Percentiles rank a stretch among this genome's conserved stretches.
Evolutionary conservation across 2,113 vertebrate genomes (phyloP).

Genomic region (Ictidomys tridecemlineatus): DNA sequence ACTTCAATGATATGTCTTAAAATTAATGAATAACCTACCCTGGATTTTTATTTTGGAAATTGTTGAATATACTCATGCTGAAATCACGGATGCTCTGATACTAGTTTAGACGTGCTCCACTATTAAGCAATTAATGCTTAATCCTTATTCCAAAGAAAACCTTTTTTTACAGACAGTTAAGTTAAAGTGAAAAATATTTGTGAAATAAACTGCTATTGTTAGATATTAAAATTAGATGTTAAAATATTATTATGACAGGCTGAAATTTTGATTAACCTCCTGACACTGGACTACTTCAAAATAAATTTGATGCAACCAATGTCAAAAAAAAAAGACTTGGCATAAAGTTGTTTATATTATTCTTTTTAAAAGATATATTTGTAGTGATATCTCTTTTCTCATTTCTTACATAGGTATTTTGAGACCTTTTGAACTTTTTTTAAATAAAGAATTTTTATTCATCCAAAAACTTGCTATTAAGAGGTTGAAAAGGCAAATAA

Average conservation of each 20-base stretch:
- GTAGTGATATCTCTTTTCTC: slow-evolving; percentile 20
- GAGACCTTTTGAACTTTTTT: not conserved
- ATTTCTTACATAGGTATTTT: slow-evolving; percentile 8
- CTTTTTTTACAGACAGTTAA: not conserved
- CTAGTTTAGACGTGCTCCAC: not conserved
- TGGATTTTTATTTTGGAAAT: slow-evolving; percentile 1
- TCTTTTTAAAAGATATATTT: not conserved
- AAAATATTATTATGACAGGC: not conserved
- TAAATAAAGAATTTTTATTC: slow-evolving; percentile 10
- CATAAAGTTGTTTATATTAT: slow-evolving; percentile 33
- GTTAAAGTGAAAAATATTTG: slow-evolving; percentile 3
- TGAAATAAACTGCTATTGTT: not conserved
- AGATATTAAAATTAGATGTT: not conserved
- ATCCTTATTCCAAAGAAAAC: not conserved
- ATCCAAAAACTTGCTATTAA: slow-evolving; percentile 20
- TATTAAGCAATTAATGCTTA: not conserved
- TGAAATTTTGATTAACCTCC: not conserved
- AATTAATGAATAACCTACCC: not conserved
- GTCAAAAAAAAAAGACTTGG: too few relatives aligned
- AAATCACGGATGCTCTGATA: not conserved
- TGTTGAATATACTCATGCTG: not conserved
- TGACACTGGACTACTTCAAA: not conserved
- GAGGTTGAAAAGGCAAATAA: slow-evolving; percentile 42
- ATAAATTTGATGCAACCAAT: not conserved
- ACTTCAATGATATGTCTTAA: slow-evolving; percentile 6